These are phyloP conservation scores for Drosophila cardini DNA, from an alignment of 1,140 invertebrate species.

Conservation along the genomic window DNA sequence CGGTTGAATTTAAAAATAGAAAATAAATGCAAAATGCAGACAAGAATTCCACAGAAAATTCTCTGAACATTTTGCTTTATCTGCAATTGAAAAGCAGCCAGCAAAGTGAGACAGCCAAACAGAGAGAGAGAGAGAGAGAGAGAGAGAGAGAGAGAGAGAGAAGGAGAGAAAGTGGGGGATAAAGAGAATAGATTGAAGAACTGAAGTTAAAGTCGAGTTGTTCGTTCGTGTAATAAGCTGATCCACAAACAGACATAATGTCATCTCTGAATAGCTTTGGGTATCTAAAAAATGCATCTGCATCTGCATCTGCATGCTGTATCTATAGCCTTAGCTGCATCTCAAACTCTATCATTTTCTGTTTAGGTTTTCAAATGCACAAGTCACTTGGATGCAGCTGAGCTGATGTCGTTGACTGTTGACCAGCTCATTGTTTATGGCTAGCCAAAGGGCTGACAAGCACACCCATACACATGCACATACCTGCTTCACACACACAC, in stretches of 20 bases:
- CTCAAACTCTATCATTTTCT: slow-evolving; percentile 14
- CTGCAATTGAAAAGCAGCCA: slow-evolving; percentile 26
- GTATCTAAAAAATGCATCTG: background rate
- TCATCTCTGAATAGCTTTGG: slow-evolving; percentile 9
- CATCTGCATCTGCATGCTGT: background rate
- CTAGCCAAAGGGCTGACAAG: slow-evolving; percentile 48
- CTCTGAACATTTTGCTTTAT: slow-evolving; percentile 1
- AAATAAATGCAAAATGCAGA: slow-evolving; percentile 29
- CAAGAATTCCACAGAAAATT: background rate
- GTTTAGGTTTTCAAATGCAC: slow-evolving; percentile 61
- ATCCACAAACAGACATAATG: slow-evolving; percentile 19
- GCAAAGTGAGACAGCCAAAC: slow-evolving; percentile 15
- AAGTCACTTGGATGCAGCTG: slow-evolving; percentile 44
- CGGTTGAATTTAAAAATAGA: slow-evolving; percentile 6
- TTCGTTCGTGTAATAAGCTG: slow-evolving; percentile 29
- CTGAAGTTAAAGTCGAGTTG: slow-evolving; percentile 5
- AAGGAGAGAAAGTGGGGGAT: background rate
- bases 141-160: background rate
- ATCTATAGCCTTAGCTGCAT: slow-evolving; percentile 6
- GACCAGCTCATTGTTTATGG: slow-evolving; percentile 57
- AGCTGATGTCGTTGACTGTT: background rate
- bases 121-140: background rate
- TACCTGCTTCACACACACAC: background rate
- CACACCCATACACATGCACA: slow-evolving; percentile 17
- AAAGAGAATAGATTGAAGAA: background rate